These are phyloP conservation scores for Xenopus borealis DNA, from an alignment of 2,113 vertebrate species.

Conservation along the genomic window DNA sequence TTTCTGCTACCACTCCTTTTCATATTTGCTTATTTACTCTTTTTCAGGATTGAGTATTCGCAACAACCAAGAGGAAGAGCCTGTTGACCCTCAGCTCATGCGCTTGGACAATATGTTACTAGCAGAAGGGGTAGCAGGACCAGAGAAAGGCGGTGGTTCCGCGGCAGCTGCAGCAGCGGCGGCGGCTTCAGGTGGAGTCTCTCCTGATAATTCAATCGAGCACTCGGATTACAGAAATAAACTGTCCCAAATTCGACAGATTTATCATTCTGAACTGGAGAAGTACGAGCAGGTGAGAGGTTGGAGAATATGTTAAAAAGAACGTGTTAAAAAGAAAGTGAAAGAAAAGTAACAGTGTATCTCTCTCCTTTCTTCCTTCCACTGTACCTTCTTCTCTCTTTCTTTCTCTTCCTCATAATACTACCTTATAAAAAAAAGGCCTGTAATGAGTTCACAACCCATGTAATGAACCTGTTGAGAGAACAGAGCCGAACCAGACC, in stretches of 20 bases:
- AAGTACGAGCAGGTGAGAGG: conserved; percentile 85
- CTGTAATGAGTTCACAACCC: conserved; percentile 86
- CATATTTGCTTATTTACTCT: background rate
- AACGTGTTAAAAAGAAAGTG: background rate
- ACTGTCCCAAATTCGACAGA: conserved; percentile 87
- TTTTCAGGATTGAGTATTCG: conserved; percentile 81
- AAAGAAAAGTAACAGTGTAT: background rate
- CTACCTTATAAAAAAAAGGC: conserved; percentile 60
- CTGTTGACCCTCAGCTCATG: conserved; percentile 85
- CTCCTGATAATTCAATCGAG: conserved; percentile 86
- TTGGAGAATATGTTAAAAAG: no score
- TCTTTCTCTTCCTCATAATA: no score
- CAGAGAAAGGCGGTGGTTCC: conserved; percentile 84
- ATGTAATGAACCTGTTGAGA: conserved; percentile 87
- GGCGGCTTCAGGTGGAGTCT: conserved; percentile 81
- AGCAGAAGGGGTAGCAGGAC: conserved; percentile 86
- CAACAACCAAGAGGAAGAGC: conserved; percentile 85
- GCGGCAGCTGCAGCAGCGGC: conserved; percentile 81
- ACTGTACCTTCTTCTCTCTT: background rate
- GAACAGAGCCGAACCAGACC: conserved; percentile 86
- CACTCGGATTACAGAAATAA: conserved; percentile 93
- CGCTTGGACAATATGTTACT: conserved; percentile 90
- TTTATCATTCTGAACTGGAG: conserved; percentile 91
- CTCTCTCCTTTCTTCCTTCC: background rate
- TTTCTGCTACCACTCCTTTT: background rate